Conservation (phyloP, 2,113 vertebrate genomes). For the Cisticola juncidis region DNA sequence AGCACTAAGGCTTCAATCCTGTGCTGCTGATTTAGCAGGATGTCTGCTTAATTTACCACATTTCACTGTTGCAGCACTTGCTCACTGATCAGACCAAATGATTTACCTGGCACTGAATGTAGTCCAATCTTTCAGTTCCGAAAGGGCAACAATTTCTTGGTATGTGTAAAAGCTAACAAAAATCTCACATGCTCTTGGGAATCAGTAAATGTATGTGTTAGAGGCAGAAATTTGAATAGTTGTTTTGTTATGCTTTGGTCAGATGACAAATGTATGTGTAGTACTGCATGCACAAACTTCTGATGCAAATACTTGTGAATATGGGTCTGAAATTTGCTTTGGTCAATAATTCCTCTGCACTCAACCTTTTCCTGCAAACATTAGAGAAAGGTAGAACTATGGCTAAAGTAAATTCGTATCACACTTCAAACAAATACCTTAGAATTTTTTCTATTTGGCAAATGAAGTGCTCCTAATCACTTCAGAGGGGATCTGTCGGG, state of each 20-base stretch:
- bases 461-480: constrained; percentile 26
- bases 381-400: background rate
- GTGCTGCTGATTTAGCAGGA: constrained; percentile 2
- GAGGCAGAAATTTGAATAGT: background rate
- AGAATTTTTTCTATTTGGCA: background rate
- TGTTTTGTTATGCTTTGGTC: background rate
- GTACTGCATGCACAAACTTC: background rate
- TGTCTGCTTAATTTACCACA: background rate
- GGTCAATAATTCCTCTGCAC: background rate
- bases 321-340: background rate
- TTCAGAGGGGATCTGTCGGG: constrained; percentile 23
- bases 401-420: background rate
- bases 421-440: constrained; percentile 42
- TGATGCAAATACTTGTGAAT: background rate
- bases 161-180: background rate
- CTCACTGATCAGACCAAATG: background rate
- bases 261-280: background rate
- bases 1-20: background rate
- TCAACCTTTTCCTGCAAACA: background rate
- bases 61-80: background rate
- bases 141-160: background rate
- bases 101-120: background rate
- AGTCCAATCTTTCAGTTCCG: background rate
- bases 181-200: background rate
- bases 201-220: background rate